Conservation (phyloP, 1,140 invertebrate species). For the Coelopa frigida region DNA sequence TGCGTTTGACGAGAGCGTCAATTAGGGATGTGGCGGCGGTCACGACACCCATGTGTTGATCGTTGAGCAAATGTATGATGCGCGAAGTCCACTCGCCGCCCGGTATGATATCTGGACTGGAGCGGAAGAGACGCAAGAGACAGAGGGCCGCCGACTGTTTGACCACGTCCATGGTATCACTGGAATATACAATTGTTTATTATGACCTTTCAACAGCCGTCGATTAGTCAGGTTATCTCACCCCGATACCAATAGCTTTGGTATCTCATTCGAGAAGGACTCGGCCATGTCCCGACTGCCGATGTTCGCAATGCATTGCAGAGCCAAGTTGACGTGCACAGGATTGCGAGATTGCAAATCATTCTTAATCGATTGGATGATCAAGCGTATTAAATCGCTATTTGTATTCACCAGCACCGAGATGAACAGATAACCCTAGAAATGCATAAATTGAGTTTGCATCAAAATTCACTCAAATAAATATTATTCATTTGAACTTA, state of each 20-base stretch:
- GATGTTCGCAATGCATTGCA: slow-evolving; percentile 99
- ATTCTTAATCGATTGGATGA: slow-evolving; percentile 99
- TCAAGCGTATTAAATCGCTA: slow-evolving; percentile 97
- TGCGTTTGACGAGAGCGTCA: slow-evolving; percentile 96
- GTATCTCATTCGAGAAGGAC: slow-evolving; percentile 96
- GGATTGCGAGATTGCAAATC: slow-evolving; percentile 95
- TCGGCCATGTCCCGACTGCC: slow-evolving; percentile 99
- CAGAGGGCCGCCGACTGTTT: slow-evolving; percentile 99
- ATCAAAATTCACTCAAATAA: slow-evolving; percentile 1
- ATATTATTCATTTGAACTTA: slow-evolving; percentile 51
- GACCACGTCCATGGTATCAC: slow-evolving; percentile 98
- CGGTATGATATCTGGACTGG: slow-evolving; percentile 89
- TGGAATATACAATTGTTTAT: slow-evolving; percentile 40
- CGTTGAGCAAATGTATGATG: slow-evolving; percentile 97
- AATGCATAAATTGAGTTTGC: slow-evolving; percentile 18
- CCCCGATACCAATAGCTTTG: slow-evolving; percentile 95
- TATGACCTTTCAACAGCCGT: slow-evolving; percentile 3
- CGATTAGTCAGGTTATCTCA: slow-evolving; percentile 43
- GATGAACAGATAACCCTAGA: slow-evolving; percentile 96
- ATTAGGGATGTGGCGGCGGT: slow-evolving; percentile 97
- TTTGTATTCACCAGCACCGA: slow-evolving; percentile 99
- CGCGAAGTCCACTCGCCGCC: slow-evolving; percentile 98
- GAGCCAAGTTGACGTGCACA: slow-evolving; percentile 96
- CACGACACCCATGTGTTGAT: slow-evolving; percentile 98
- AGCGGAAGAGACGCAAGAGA: slow-evolving; percentile 85